Evolutionary conservation across 2,797 vertebrate genomes (phyloP).

Genomic region (Muraenolepis orangiensis): DNA sequence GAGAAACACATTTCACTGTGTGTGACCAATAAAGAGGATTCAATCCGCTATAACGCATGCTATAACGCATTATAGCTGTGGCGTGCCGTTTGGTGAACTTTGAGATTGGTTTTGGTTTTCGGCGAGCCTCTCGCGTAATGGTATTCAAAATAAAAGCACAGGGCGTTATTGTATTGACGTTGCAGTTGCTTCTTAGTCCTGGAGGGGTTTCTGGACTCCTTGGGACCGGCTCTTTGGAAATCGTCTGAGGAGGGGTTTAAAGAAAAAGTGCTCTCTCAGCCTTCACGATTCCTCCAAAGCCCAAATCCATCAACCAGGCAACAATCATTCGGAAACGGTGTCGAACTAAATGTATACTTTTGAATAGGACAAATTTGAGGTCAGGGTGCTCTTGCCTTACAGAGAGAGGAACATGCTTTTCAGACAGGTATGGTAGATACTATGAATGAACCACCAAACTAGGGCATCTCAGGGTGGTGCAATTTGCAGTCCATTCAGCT

Average conservation of each 20-base stretch:
- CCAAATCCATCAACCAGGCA: neutral
- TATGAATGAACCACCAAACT: neutral
- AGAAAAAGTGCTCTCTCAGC: neutral
- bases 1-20: too few relatives aligned
- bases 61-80: too few relatives aligned
- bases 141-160: neutral
- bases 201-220: neutral
- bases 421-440: neutral
- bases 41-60: too few relatives aligned
- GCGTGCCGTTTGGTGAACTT: too few relatives aligned
- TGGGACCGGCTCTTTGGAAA: slow-evolving; percentile 10
- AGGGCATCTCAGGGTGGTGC: neutral
- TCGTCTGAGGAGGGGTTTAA: neutral
- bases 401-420: neutral
- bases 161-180: neutral
- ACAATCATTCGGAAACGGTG: neutral
- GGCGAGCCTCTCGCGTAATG: neutral
- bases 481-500: neutral
- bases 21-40: too few relatives aligned
- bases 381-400: neutral
- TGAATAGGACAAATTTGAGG: neutral
- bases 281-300: neutral
- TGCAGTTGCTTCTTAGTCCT: neutral
- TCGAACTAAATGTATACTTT: neutral
- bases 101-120: neutral